These are phyloP conservation scores for Galleria mellonella DNA, from an alignment of 1,140 invertebrate genomes.

Conservation along the genomic window DNA sequence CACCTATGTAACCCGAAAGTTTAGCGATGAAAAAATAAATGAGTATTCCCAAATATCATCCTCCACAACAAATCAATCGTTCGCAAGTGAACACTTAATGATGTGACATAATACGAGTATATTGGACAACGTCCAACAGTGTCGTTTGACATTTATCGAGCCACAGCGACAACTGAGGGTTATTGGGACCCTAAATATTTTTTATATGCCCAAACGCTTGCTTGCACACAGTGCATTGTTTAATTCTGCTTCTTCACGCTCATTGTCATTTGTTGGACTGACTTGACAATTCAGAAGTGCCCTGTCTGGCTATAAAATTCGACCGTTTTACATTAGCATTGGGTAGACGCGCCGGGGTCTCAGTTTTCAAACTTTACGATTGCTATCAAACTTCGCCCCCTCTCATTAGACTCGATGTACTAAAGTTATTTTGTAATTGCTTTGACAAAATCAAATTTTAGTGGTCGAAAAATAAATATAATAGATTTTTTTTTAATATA, in stretches of 20 bases:
- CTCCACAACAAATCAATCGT: background rate
- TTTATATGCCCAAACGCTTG: constrained; percentile 12
- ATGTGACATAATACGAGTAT: constrained; percentile 8
- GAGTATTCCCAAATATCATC: background rate
- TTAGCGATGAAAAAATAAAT: constrained; percentile 1
- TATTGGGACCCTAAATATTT: constrained; percentile 14
- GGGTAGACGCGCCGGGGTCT: constrained; percentile 1
- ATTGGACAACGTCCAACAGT: constrained; percentile 7
- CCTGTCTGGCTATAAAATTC: constrained; percentile 8
- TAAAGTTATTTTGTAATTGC: constrained; percentile 25
- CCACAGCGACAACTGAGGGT: constrained; percentile 3
- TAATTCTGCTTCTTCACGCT: constrained; percentile 34
- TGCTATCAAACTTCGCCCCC: constrained; percentile 15
- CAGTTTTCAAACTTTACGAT: constrained; percentile 17
- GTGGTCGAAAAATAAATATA: constrained; percentile 12
- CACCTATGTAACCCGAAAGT: background rate
- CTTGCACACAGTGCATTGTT: constrained; percentile 18
- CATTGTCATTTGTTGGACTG: constrained; percentile 33
- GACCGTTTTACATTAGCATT: constrained; percentile 12
- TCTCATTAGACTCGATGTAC: constrained; percentile 6
- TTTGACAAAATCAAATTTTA: constrained; percentile 1
- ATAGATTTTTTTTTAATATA: too few relatives aligned
- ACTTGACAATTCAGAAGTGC: constrained; percentile 25
- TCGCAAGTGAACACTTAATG: constrained; percentile 4
- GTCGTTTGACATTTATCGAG: constrained; percentile 12